phyloP scores from a whole-genome alignment of 2,797 vertebrate species.

The Intellagama lesueurii region DNA sequence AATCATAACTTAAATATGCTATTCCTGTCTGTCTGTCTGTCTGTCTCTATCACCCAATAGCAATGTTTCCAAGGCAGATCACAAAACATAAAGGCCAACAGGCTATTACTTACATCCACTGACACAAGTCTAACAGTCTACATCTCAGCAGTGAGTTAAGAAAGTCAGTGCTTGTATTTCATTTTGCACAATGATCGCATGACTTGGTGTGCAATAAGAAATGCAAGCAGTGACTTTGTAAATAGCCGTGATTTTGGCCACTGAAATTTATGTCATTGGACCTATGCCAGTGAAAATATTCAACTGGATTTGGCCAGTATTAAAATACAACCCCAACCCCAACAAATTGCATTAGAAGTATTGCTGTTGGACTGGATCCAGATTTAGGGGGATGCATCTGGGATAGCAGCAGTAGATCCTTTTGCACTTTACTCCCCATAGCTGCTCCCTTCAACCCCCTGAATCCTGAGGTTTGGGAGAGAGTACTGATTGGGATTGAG shows the following conservation, averaged over 20 bases:
- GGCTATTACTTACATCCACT: too few relatives aligned
- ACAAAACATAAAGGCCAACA: not conserved
- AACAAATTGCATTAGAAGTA: too few relatives aligned
- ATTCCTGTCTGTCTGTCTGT: not conserved
- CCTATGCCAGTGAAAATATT: too few relatives aligned
- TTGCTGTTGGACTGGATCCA: not conserved
- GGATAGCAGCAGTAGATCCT: not conserved
- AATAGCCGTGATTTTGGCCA: too few relatives aligned
- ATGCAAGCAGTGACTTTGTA: not conserved
- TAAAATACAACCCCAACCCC: too few relatives aligned
- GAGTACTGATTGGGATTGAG: not conserved
- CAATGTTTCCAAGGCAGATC: not conserved
- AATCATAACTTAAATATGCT: not conserved
- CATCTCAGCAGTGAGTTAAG: too few relatives aligned
- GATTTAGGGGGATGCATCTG: not conserved
- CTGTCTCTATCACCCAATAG: not conserved
- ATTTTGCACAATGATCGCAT: not conserved
- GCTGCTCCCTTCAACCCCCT: not conserved
- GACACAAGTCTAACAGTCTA: too few relatives aligned
- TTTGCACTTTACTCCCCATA: not conserved
- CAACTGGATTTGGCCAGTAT: too few relatives aligned
- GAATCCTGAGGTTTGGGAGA: not conserved
- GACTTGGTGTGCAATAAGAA: not conserved
- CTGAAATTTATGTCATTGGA: too few relatives aligned
- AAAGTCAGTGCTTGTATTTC: too few relatives aligned